These are phyloP conservation scores for Gastracanthus pulcherrimus DNA, from an alignment of 2,888 invertebrate genomes.

Conservation along the genomic window DNA sequence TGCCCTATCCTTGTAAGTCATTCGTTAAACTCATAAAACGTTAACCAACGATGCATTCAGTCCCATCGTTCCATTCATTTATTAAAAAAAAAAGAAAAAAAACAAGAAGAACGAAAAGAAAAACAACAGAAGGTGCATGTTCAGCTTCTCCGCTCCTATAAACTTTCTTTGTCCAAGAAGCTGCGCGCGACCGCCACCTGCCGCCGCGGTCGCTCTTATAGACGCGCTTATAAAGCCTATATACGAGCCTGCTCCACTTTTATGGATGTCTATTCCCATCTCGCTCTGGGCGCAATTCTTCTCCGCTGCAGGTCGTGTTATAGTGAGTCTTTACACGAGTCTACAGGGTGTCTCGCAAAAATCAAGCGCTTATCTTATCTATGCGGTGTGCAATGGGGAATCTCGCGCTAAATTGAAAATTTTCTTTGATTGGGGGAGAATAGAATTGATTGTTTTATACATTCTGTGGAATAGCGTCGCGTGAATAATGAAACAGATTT, in stretches of 20 bases:
- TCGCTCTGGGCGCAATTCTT: conserved; percentile 54
- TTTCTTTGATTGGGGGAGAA: too few species aligned
- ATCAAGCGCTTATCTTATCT: conserved; percentile 5
- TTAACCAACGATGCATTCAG: too few species aligned
- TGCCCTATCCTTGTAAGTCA: too few species aligned
- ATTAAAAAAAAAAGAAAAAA: background rate
- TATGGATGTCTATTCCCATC: conserved; percentile 68
- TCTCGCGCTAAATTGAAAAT: too few species aligned
- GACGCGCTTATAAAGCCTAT: conserved; percentile 55
- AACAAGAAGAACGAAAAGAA: background rate
- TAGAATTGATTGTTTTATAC: background rate
- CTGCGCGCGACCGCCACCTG: conserved; percentile 68
- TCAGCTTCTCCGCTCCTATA: background rate
- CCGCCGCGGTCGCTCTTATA: conserved; percentile 39
- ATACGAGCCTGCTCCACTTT: conserved; percentile 71
- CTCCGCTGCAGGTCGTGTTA: background rate
- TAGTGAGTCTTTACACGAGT: conserved; percentile 2
- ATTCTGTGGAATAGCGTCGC: background rate
- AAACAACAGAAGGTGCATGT: conserved; percentile 11
- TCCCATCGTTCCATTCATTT: background rate
- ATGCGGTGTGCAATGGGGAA: too few species aligned
- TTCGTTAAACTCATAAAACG: too few species aligned
- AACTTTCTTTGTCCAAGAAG: conserved; percentile 60
- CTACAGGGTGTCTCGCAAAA: background rate
- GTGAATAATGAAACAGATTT: background rate